A percentile compares a stretch with the other conserved stretches of the same genome.
phyloP scores from a whole-genome alignment of 2,113 vertebrate species.

The Speoplatyrhinus poulsoni region DNA sequence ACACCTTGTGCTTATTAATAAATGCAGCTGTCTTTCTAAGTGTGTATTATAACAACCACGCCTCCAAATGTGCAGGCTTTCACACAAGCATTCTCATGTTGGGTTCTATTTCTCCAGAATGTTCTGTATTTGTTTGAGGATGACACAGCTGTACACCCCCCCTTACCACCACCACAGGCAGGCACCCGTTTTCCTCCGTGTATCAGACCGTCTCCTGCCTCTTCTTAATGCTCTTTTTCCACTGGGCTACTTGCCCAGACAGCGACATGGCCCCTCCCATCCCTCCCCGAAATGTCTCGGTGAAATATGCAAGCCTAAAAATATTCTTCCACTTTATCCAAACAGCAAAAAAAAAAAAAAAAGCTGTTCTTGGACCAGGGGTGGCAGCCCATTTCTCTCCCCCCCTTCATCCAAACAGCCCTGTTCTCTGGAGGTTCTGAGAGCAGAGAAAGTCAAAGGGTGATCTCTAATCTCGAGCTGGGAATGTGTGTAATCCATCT shows the following conservation, averaged over 20 bases:
- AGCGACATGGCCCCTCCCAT: slow-evolving; percentile 44
- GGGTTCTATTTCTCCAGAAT: slow-evolving; percentile 33
- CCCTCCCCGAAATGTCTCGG: slow-evolving; percentile 43
- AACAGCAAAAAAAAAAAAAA: slow-evolving; percentile 50
- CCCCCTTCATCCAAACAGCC: slow-evolving; percentile 10
- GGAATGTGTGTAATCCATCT: slow-evolving; percentile 43
- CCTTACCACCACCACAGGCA: neutral
- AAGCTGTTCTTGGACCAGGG: slow-evolving; percentile 68
- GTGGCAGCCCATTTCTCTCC: slow-evolving; percentile 29
- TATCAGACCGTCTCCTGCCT: slow-evolving; percentile 34
- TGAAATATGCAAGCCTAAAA: slow-evolving; percentile 78
- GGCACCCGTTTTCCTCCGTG: neutral
- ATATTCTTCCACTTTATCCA: slow-evolving; percentile 75
- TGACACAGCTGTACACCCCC: neutral
- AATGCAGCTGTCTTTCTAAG: slow-evolving; percentile 3
- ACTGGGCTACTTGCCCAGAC: slow-evolving; percentile 73
- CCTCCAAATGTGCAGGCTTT: slow-evolving; percentile 5
- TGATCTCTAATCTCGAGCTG: slow-evolving; percentile 43
- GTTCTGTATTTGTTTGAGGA: slow-evolving; percentile 25
- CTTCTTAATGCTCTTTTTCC: slow-evolving; percentile 67
- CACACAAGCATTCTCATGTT: slow-evolving; percentile 39
- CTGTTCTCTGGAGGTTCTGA: slow-evolving; percentile 46
- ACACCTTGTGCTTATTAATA: slow-evolving; percentile 4
- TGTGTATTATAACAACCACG: neutral
- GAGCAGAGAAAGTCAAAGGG: slow-evolving; percentile 46